phyloP scores from a whole-genome alignment of 1,140 invertebrate genomes.

The Apis laboriosa region DNA sequence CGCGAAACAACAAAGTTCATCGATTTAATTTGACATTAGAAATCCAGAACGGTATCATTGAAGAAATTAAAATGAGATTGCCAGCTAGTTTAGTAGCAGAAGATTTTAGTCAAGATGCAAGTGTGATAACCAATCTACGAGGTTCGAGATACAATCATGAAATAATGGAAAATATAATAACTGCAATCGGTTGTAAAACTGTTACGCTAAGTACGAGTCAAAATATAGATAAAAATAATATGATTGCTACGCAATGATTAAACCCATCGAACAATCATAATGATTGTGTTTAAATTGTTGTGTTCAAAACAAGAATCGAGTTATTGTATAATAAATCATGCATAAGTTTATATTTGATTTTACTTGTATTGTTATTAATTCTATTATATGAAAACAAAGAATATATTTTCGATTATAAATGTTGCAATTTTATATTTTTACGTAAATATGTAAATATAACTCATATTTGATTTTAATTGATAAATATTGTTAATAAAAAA shows the following conservation, averaged over 20 bases:
- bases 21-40: conserved; percentile 71
- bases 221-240: conserved; percentile 68
- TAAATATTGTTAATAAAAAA: conserved; percentile 11
- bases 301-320: conserved; percentile 21
- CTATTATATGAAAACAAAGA: not conserved
- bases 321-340: not conserved
- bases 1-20: conserved; percentile 52
- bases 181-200: conserved; percentile 74
- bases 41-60: conserved; percentile 73
- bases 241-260: conserved; percentile 71
- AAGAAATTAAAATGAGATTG: conserved; percentile 76
- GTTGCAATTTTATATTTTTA: conserved; percentile 6
- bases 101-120: conserved; percentile 68
- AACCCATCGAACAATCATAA: conserved; percentile 22
- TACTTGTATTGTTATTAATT: not conserved
- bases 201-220: conserved; percentile 59
- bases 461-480: conserved; percentile 6
- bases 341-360: not conserved
- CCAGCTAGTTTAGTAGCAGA: conserved; percentile 65
- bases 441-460: not conserved
- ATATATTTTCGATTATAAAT: not conserved
- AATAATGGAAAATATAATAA: conserved; percentile 72
- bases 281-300: conserved; percentile 38
- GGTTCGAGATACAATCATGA: conserved; percentile 73
- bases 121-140: conserved; percentile 75